A percentile compares a stretch with the other conserved stretches of the same genome.
Evolutionary conservation across 2,797 vertebrate genomes (phyloP).

Genomic region (Paguma larvata): DNA sequence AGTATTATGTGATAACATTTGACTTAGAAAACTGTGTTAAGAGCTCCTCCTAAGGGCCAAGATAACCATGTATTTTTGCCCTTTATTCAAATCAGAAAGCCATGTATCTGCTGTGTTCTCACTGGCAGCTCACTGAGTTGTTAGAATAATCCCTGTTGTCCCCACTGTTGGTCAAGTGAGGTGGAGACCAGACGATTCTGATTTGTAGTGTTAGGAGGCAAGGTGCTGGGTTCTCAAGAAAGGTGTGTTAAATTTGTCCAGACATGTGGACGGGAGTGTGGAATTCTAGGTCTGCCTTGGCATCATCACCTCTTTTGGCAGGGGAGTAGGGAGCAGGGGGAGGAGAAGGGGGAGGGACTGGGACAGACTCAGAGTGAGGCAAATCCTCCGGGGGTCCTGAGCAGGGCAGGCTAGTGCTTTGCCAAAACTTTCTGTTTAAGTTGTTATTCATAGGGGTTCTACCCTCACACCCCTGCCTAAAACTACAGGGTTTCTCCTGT

Average conservation of each 20-base stretch:
- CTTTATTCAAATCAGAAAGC: slow-evolving; percentile 12
- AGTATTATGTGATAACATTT: background rate
- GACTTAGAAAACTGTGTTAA: slow-evolving; percentile 42
- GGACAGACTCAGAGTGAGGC: background rate
- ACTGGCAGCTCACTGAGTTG: background rate
- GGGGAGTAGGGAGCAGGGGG: no score
- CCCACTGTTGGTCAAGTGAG: background rate
- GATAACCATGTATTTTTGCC: background rate
- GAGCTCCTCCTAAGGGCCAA: background rate
- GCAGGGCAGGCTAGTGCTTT: background rate
- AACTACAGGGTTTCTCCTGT: background rate
- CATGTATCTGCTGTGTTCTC: background rate
- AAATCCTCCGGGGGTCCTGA: background rate
- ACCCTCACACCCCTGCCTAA: background rate
- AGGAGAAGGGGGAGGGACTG: no score
- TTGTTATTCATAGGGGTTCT: background rate
- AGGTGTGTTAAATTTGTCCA: background rate
- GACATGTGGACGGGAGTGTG: background rate
- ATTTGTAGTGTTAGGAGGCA: background rate
- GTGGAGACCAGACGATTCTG: background rate
- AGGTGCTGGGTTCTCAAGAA: background rate
- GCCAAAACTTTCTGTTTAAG: background rate
- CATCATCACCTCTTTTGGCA: background rate
- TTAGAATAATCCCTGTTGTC: background rate
- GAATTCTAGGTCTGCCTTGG: background rate